phyloP scores from a whole-genome alignment of 2,113 vertebrate genomes.

The Tympanuchus pallidicinctus region DNA sequence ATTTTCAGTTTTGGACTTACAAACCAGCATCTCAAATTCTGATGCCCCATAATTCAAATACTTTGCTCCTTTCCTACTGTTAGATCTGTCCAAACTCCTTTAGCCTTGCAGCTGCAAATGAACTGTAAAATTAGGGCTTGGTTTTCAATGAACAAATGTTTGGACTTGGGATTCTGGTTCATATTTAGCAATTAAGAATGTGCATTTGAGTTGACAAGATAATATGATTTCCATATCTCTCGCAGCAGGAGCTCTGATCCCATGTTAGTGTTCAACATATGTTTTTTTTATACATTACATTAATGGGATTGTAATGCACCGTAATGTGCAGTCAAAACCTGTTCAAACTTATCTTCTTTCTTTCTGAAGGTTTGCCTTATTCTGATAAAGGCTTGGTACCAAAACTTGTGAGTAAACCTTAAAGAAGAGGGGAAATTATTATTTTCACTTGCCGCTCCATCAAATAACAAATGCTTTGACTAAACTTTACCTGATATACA shows the following conservation, averaged over 20 bases:
- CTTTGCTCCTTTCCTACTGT: neutral
- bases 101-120: slow-evolving; percentile 18
- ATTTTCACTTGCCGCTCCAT: neutral
- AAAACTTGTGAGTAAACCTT: neutral
- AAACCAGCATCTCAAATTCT: neutral
- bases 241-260: slow-evolving; percentile 41
- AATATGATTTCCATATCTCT: slow-evolving; percentile 22
- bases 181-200: slow-evolving; percentile 55
- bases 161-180: slow-evolving; percentile 55
- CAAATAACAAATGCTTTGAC: slow-evolving; percentile 13
- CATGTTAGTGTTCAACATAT: slow-evolving; percentile 6
- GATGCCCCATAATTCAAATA: neutral
- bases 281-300: neutral
- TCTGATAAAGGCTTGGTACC: neutral
- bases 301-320: neutral
- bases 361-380: neutral
- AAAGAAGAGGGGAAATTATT: neutral
- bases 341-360: neutral
- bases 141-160: slow-evolving; percentile 43
- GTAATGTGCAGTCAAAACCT: slow-evolving; percentile 3
- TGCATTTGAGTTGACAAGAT: slow-evolving; percentile 64
- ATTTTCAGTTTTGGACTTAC: neutral
- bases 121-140: slow-evolving; percentile 49
- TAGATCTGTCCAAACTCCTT: neutral
- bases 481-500: neutral